Base-by-base conservation (phyloP, 2,797 vertebrate genomes). In the Brachymystax lenok region DNA sequence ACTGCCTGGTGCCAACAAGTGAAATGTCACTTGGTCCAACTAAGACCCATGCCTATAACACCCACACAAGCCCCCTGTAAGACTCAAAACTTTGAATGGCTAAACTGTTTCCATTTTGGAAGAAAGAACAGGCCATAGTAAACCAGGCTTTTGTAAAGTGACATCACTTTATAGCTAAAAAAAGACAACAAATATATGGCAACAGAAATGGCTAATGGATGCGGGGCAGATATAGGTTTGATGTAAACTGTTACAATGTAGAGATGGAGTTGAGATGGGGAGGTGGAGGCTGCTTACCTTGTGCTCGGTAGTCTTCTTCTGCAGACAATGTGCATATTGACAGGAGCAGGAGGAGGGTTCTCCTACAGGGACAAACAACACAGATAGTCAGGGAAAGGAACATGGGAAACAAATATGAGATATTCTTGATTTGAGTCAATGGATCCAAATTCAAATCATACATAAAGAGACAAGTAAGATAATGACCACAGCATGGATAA, bases 301-400 rank as follows among this genome's bases (percentile, higher is more conserved):
- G 92, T 88, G 86, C 93, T 94, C 88, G 90, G 87, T 93, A 92
- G 82, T 92, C 93, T 83, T 93, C 94, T 92, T 95, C 93, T 92
- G 93, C 94, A 92, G 92, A 88, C 87, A 93, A 88, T 90, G 93
- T 86, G 91, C 97, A 99, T 97, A 95, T 88, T 93, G 96, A 92
- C 91, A 97, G 90, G 89, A 96, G 94, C 91, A 97, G 91, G 88
- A 96, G 92, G 88, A 98, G 83, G 88, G 91, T 92, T 95, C 95
- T 97, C 96, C 98, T 99, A 67, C 17, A 86, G 35, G 71, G 72
- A 80, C 51, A 85, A 88, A 59, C 17, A n/a, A 6, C 59, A 61
- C 59, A 24, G 59, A 10, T 12, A 46, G 40, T 46, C 59, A 13
- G 12, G 40, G 40, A 13, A 46, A 46, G 40, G 40, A 46, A 46